Evolutionary conservation across 2,888 invertebrate species (phyloP), one percentile per base, ranked within the genome.

Genomic region (Leptopilina drosophilae): DNA sequence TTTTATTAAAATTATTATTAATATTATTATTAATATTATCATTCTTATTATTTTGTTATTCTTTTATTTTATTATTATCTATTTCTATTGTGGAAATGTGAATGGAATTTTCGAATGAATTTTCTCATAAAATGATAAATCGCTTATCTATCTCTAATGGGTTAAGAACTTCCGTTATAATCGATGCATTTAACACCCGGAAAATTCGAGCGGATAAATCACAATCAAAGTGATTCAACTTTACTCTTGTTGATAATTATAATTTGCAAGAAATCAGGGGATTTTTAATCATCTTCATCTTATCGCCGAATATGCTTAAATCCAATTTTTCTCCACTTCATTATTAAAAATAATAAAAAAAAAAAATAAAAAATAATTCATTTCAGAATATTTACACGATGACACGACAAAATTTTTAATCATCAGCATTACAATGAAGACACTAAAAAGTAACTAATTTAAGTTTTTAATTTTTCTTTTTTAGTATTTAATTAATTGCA

Each of bases 131-230:
- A n/a, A 20, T 62, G 62, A 62, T 62, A 20, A 62, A 20, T 62
- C 62, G 8, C 62, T 62, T 20, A 62, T 62, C 62, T 20, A 20
- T 59, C 4, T n/a, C 8, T 62, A n/a, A 15, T 20, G 62, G 62
- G 62, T 62, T 62, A 62, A 62, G 62, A 62, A 62, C 62, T 62
- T 62, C 62, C 62, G 62, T 20, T 62, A 62, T 9, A 62, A 62
- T 62, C 62, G 62, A 62, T 62, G 62, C 20, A 20, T 62, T 62
- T 62, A 59, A 62, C 62, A 62, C 62, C 62, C 62, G 62, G 62
- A 15, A 62, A 62, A 62, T 62, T 9, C 62, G 20, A 8, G 62
- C 15, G 62, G 20, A 62, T 62, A 62, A 62, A 62, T 62, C 20
- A 62, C 20, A 62, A 62, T 62, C 15, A 62, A 33, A 59, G 15